Evolutionary conservation across 2,888 invertebrate genomes (phyloP).

Genomic region (Plutella xylostella): DNA sequence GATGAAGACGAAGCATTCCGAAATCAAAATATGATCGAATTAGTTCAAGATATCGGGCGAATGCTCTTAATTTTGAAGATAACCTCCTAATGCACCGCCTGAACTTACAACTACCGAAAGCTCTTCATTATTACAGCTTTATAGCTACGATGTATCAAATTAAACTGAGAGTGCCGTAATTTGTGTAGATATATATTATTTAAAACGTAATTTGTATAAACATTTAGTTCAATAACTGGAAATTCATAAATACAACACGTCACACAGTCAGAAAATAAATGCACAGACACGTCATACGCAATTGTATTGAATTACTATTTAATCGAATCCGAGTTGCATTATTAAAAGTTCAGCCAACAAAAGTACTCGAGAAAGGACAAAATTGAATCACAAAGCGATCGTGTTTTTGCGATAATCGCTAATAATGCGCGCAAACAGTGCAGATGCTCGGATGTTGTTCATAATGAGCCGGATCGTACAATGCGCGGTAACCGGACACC

Average conservation of each 20-base stretch:
- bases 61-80: conserved; percentile 57
- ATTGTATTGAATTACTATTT: too few species aligned
- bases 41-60: conserved; percentile 43
- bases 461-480: conserved; percentile 68
- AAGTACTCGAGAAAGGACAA: conserved; percentile 24
- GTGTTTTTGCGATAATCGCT: conserved; percentile 49
- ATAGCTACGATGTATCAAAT: background rate
- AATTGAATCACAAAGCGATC: conserved; percentile 35
- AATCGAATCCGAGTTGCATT: background rate
- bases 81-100: conserved; percentile 46
- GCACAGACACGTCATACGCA: too few species aligned
- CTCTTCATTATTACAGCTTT: conserved; percentile 25
- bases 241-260: background rate
- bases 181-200: background rate
- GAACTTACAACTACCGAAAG: conserved; percentile 39
- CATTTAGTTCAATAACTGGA: background rate
- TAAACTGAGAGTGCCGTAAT: too few species aligned
- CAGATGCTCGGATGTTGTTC: conserved; percentile 62
- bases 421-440: conserved; percentile 47
- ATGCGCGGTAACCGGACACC: conserved; percentile 67
- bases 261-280: too few species aligned
- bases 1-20: conserved; percentile 31
- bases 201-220: background rate
- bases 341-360: background rate
- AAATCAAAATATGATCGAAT: conserved; percentile 53